Conservation (phyloP, 2,888 invertebrate genomes). For the Chelonus formosanus region DNA sequence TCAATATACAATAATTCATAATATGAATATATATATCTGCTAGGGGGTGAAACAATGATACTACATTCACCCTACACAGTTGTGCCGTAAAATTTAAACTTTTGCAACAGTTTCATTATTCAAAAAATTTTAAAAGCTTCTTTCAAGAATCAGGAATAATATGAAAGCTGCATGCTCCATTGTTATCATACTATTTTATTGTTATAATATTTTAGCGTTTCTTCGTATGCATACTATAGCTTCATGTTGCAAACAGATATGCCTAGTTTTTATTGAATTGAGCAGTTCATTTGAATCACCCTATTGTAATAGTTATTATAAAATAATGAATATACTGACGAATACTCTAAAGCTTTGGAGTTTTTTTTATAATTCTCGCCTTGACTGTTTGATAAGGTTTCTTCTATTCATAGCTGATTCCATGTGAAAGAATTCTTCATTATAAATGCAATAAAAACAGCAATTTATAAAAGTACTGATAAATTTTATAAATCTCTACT, state of each 20-base stretch:
- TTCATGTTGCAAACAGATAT: constrained; percentile 29
- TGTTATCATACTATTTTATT: neutral
- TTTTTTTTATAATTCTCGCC: constrained; percentile 49
- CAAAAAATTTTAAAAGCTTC: constrained; percentile 19
- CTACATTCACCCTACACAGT: constrained; percentile 34
- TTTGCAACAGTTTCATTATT: constrained; percentile 35
- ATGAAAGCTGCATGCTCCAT: constrained; percentile 13
- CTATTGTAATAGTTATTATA: constrained; percentile 41
- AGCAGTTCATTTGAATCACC: constrained; percentile 45
- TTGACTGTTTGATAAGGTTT: constrained; percentile 23
- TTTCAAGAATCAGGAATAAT: constrained; percentile 32
- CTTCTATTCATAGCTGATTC: constrained; percentile 34
- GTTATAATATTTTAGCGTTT: constrained; percentile 12
- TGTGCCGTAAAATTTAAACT: constrained; percentile 38
- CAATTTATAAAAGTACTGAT: no score
- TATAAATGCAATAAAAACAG: no score
- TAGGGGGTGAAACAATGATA: constrained; percentile 48
- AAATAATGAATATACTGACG: constrained; percentile 45
- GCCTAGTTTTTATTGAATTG: constrained; percentile 31
- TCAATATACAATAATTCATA: constrained; percentile 46
- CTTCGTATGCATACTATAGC: constrained; percentile 12
- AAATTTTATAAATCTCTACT: no score
- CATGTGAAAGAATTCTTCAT: constrained; percentile 20
- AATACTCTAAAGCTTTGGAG: constrained; percentile 64
- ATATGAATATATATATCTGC: constrained; percentile 47